phyloP scores from a whole-genome alignment of 2,797 vertebrate genomes.

The Cichlasoma orientale region DNA sequence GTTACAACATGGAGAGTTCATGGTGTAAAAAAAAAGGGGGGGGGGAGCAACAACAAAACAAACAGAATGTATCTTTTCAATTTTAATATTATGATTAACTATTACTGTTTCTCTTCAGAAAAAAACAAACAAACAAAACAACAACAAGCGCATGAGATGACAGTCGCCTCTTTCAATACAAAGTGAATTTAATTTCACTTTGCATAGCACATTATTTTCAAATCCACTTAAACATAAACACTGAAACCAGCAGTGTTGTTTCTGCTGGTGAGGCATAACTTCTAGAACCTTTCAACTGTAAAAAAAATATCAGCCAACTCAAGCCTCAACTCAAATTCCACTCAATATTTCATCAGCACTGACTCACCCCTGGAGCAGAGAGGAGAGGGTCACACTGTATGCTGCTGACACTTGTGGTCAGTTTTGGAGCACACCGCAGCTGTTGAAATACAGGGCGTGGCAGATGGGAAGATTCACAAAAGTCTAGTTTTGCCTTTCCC shows the following conservation, averaged over 20 bases:
- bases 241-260: neutral
- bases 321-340: neutral
- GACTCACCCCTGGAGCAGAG: neutral
- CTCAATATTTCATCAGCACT: slow-evolving; percentile 7
- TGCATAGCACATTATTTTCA: neutral
- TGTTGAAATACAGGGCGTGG: neutral
- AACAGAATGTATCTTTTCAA: slow-evolving; percentile 2
- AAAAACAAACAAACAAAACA: neutral
- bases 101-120: neutral
- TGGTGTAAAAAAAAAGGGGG: neutral
- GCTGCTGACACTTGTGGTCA: slow-evolving; percentile 4
- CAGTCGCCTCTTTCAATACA: slow-evolving; percentile 26
- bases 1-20: neutral
- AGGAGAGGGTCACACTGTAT: neutral
- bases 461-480: neutral
- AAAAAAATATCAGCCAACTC: neutral
- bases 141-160: slow-evolving; percentile 12
- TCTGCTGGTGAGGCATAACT: neutral
- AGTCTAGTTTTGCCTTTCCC: neutral
- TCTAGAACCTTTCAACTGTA: neutral
- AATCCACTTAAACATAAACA: neutral
- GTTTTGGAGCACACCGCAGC: neutral
- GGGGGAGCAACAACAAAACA: too few species aligned
- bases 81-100: slow-evolving; percentile 2
- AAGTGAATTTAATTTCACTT: neutral